Percentiles rank a stretch among this genome's conserved stretches.
Conservation (phyloP, 1,140 invertebrate genomes). For the Cherax destructor region DNA sequence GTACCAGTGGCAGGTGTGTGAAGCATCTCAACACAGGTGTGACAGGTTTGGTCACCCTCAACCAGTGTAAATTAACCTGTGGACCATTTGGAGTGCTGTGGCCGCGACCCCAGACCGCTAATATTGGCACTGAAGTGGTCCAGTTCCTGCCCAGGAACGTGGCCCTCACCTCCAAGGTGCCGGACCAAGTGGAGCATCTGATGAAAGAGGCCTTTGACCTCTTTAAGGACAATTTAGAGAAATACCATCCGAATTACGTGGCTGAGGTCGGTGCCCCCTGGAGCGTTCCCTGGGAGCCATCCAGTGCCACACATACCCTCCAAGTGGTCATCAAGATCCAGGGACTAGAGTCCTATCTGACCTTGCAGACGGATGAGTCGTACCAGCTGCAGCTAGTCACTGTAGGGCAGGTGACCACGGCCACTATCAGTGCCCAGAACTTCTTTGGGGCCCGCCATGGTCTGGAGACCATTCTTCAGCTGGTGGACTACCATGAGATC, state of each 20-base stretch:
- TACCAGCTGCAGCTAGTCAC: conserved; percentile 10
- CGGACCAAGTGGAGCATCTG: background rate
- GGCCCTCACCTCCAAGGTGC: background rate
- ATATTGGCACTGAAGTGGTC: background rate
- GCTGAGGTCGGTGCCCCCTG: background rate
- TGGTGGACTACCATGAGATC: conserved; percentile 57
- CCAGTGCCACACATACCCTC: background rate
- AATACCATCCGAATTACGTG: conserved; percentile 2
- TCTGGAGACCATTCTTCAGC: conserved; percentile 73
- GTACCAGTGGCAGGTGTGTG: background rate
- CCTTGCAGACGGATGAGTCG: conserved; percentile 18
- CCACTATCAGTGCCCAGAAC: conserved; percentile 71
- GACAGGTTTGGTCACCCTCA: background rate
- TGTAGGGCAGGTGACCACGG: conserved; percentile 13
- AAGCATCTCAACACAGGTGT: background rate
- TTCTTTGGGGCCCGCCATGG: conserved; percentile 74
- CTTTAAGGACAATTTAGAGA: conserved; percentile 13
- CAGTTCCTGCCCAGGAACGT: conserved; percentile 20
- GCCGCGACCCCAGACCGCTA: background rate
- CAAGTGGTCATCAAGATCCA: background rate
- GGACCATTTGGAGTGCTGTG: background rate
- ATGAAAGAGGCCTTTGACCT: conserved; percentile 29
- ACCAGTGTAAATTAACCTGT: conserved; percentile 39
- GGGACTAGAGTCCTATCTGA: background rate
- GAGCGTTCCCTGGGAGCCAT: background rate